A percentile compares a stretch with the other conserved stretches of the same genome.
Evolutionary conservation across 1,140 invertebrate species (phyloP).

Genomic region (Dermatophagoides farinae): DNA sequence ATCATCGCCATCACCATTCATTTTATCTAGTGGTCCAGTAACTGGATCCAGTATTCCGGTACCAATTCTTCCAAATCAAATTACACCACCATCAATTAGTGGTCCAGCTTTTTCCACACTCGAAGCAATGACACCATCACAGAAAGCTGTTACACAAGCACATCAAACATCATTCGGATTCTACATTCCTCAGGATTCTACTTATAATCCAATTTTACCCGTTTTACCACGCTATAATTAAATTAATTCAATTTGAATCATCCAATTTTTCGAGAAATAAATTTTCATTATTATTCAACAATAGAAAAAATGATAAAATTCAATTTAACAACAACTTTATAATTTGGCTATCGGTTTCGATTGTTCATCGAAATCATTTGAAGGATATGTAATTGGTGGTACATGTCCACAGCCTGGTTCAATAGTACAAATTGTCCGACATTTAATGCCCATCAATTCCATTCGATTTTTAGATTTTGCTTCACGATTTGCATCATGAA

Average conservation of each 20-base stretch:
- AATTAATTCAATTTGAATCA: background rate
- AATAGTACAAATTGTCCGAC: constrained; percentile 17
- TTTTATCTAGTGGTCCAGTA: too few relatives aligned
- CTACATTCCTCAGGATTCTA: background rate
- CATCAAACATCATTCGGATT: background rate
- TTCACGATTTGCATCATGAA: constrained; percentile 17
- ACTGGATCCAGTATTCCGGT: too few relatives aligned
- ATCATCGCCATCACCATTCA: too few relatives aligned
- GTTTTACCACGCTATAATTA: background rate
- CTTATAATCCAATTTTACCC: background rate
- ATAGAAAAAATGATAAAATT: background rate
- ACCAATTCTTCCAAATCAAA: too few relatives aligned
- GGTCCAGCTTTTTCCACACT: background rate
- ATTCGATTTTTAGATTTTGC: constrained; percentile 19
- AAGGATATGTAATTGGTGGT: background rate
- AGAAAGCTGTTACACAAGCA: background rate
- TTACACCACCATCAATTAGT: background rate
- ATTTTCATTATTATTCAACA: background rate
- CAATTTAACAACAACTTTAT: background rate
- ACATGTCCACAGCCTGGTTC: constrained; percentile 20
- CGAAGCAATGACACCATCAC: background rate
- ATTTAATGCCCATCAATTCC: constrained; percentile 20
- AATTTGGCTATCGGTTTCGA: background rate
- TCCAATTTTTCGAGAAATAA: background rate
- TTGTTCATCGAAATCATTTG: background rate